These are phyloP conservation scores for Motacilla alba DNA, from an alignment of 2,113 vertebrate genomes.

Conservation along the genomic window DNA sequence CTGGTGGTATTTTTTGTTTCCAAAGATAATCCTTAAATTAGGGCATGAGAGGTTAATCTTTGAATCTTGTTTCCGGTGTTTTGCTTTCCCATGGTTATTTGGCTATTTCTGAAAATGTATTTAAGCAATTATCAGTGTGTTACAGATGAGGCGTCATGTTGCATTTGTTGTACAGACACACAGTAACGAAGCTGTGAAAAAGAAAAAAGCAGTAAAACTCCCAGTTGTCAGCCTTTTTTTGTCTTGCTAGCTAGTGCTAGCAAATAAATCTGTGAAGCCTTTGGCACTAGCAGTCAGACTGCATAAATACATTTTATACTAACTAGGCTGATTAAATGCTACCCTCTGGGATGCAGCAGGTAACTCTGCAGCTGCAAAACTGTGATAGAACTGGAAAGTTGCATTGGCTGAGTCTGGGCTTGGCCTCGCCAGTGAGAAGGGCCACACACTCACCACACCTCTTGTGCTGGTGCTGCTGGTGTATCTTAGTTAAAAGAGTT, in stretches of 20 bases:
- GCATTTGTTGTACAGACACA: not conserved
- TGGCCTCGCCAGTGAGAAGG: not conserved
- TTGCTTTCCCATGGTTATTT: not conserved
- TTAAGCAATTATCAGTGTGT: not conserved
- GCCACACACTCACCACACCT: not conserved
- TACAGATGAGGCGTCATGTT: not conserved
- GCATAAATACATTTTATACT: not conserved
- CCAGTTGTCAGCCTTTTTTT: constrained; percentile 18
- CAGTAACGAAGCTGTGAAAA: not conserved
- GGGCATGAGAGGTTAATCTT: not conserved
- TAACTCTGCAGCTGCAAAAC: not conserved
- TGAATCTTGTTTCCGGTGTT: not conserved
- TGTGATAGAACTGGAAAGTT: not conserved
- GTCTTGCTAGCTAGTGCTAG: not conserved
- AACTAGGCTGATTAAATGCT: not conserved
- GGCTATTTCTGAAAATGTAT: not conserved
- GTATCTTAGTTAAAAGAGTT: not conserved
- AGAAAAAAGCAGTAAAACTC: not conserved
- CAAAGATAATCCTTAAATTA: not conserved
- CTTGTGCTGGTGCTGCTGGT: not conserved
- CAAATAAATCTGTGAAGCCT: constrained; percentile 17
- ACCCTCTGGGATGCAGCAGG: not conserved
- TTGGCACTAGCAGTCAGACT: constrained; percentile 22
- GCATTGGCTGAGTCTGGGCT: not conserved
- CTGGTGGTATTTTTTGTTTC: not conserved